Evolutionary conservation across 2,113 vertebrate species (phyloP).

Genomic region (Willisornis vidua): DNA sequence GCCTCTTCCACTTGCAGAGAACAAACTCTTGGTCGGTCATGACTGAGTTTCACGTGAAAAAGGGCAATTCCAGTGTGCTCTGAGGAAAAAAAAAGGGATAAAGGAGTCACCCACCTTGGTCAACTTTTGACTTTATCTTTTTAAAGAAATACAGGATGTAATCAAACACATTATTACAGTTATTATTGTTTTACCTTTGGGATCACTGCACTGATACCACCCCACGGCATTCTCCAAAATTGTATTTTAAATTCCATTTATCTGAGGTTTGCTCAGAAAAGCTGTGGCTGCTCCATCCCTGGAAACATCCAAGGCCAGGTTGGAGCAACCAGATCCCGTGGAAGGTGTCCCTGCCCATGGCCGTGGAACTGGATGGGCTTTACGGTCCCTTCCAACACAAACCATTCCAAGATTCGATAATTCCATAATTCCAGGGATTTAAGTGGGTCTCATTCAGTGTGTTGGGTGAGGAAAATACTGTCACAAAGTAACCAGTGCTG

Average conservation of each 20-base stretch:
- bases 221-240: not conserved
- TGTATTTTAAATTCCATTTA: not conserved
- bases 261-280: not conserved
- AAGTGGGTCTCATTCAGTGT: rapidly evolving
- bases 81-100: not conserved
- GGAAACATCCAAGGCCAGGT: not conserved
- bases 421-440: not conserved
- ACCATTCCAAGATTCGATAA: not conserved
- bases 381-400: not conserved
- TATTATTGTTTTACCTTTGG: rapidly evolving
- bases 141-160: rapidly evolving
- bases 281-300: not conserved
- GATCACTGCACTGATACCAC: not conserved
- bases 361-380: not conserved
- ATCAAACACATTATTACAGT: rapidly evolving
- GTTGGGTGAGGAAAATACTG: rapidly evolving
- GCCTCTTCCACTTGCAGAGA: conserved; percentile 73
- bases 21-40: conserved; percentile 68
- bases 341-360: not conserved
- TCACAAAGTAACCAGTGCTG: rapidly evolving
- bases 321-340: not conserved
- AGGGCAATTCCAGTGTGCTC: not conserved
- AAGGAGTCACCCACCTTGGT: not conserved
- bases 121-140: rapidly evolving
- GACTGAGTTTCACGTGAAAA: not conserved